These are phyloP conservation scores for Rhynchonycteris naso DNA, from an alignment of 2,797 vertebrate genomes.

Conservation along the genomic window DNA sequence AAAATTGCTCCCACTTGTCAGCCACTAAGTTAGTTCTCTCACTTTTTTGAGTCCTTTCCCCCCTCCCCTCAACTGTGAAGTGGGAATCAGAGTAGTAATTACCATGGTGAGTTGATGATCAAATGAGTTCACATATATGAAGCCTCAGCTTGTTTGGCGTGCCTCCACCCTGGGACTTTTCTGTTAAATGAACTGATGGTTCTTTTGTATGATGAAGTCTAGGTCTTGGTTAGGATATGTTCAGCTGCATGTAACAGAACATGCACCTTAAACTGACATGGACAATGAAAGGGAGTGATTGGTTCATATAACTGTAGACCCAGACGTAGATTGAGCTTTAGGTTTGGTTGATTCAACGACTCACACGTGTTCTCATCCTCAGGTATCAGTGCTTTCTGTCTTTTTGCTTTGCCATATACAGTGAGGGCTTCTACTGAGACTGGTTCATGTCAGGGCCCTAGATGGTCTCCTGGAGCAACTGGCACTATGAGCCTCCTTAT, in stretches of 20 bases:
- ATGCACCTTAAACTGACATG: not conserved
- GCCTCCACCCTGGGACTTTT: not conserved
- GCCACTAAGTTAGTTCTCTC: not conserved
- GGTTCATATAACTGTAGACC: not conserved
- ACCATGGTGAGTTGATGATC: not conserved
- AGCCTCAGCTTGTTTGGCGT: not conserved
- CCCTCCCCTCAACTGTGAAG: not conserved
- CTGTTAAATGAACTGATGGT: not conserved
- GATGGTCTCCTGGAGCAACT: not conserved
- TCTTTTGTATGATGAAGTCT: not conserved
- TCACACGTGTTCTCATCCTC: not conserved
- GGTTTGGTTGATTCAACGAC: not conserved
- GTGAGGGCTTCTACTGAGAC: not conserved
- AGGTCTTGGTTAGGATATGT: not conserved
- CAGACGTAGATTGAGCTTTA: not conserved
- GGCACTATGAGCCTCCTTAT: not conserved
- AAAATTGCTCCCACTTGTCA: not conserved
- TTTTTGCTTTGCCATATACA: not conserved
- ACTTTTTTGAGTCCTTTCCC: not conserved
- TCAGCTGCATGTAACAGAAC: not conserved
- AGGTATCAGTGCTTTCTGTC: not conserved
- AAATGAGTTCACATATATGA: not conserved
- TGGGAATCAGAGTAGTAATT: not conserved
- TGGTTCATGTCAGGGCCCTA: not conserved
- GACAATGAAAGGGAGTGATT: not conserved